Percentiles rank a stretch among this genome's conserved stretches.
Evolutionary conservation across 2,113 vertebrate species (phyloP).

Genomic region (Lontra canadensis): DNA sequence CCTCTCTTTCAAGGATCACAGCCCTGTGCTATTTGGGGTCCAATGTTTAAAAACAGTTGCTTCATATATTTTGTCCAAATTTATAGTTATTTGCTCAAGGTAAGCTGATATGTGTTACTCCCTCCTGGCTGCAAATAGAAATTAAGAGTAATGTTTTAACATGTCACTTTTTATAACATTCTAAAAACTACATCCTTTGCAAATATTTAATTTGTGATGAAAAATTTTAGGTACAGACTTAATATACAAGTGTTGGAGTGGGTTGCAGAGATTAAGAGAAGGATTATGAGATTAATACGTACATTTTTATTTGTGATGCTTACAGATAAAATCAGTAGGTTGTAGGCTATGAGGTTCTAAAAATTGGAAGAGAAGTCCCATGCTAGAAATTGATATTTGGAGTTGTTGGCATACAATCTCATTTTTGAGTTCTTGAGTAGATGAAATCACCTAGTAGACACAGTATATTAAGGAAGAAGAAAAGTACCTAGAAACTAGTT

Average conservation of each 20-base stretch:
- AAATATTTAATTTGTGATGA: conserved; percentile 5
- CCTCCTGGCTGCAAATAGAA: not conserved
- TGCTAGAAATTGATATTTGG: not conserved
- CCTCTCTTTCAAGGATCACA: conserved; percentile 11
- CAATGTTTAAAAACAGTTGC: conserved; percentile 12
- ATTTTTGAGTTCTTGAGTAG: not conserved
- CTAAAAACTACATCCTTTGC: not conserved
- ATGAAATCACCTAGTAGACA: not conserved
- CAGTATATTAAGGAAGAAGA: not conserved
- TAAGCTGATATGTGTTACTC: not conserved
- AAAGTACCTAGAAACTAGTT: not conserved
- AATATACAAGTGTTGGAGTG: not conserved
- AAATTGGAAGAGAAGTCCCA: not conserved
- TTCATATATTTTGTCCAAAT: conserved; percentile 27
- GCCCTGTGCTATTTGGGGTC: not conserved
- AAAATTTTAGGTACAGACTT: not conserved
- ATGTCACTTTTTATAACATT: not conserved
- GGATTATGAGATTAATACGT: not conserved
- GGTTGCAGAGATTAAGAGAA: not conserved
- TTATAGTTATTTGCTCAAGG: conserved; percentile 45
- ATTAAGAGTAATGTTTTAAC: not conserved
- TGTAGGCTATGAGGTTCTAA: not conserved
- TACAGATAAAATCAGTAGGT: not conserved
- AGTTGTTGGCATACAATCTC: not conserved
- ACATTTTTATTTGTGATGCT: not conserved